Percentiles rank a stretch among this genome's conserved stretches.
phyloP scores from a whole-genome alignment of 2,888 invertebrate genomes.

The Cotesia congregata region DNA sequence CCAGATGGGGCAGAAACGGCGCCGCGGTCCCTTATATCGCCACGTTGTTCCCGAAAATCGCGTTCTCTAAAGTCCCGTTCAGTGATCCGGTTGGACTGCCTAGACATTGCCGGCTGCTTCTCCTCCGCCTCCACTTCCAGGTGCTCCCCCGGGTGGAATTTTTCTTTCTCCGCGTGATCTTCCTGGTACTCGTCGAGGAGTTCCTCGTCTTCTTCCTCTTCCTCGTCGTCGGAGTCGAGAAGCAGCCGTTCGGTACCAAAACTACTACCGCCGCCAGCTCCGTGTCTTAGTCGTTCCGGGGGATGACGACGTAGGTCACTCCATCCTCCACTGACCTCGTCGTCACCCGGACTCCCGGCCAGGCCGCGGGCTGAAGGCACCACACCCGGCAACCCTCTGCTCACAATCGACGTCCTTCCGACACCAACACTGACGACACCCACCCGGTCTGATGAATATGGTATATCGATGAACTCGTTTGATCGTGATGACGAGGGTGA shows the following conservation, averaged over 20 bases:
- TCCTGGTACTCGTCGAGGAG: slow-evolving; percentile 21
- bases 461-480: slow-evolving; percentile 52
- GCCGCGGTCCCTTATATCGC: slow-evolving; percentile 54
- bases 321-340: slow-evolving; percentile 61
- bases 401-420: slow-evolving; percentile 57
- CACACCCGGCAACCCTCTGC: slow-evolving; percentile 59
- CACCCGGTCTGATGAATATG: not conserved
- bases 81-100: slow-evolving; percentile 51
- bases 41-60: slow-evolving; percentile 35
- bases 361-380: slow-evolving; percentile 70
- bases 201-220: slow-evolving; percentile 32
- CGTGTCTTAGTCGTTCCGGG: slow-evolving; percentile 51
- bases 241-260: slow-evolving; percentile 70
- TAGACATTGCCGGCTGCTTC: slow-evolving; percentile 66
- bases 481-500: slow-evolving; percentile 55
- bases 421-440: not conserved
- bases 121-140: slow-evolving; percentile 50
- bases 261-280: slow-evolving; percentile 62
- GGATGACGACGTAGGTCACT: slow-evolving; percentile 67
- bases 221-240: slow-evolving; percentile 67
- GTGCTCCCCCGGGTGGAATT: slow-evolving; percentile 21
- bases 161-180: slow-evolving; percentile 32
- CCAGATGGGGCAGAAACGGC: slow-evolving; percentile 39
- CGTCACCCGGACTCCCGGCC: slow-evolving; percentile 67
- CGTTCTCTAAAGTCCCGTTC: not conserved